A percentile compares a stretch with the other conserved stretches of the same genome.
These are phyloP conservation scores for Oxyruncus cristatus DNA, from an alignment of 2,113 vertebrate species.

Conservation along the genomic window DNA sequence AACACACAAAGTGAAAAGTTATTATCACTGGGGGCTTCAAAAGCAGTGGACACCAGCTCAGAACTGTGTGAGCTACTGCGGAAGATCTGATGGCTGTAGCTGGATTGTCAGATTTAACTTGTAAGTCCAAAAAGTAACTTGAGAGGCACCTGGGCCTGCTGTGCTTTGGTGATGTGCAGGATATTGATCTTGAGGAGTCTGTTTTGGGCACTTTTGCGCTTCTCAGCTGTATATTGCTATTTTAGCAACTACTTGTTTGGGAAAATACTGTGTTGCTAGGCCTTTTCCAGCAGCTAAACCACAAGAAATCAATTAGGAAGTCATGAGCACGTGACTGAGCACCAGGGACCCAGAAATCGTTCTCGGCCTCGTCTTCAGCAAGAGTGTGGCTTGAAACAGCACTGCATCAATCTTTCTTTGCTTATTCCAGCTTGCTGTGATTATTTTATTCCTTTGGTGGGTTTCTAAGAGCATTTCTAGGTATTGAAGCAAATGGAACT, in stretches of 20 bases:
- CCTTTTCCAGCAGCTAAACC: not conserved
- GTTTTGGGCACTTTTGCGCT: not conserved
- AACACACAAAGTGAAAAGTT: not conserved
- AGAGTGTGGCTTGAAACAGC: accelerated
- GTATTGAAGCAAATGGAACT: not conserved
- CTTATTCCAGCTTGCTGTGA: not conserved
- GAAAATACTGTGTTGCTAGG: not conserved
- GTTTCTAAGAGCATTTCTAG: not conserved
- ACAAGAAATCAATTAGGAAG: not conserved
- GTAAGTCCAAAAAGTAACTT: not conserved
- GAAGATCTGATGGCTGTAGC: not conserved
- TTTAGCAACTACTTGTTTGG: not conserved
- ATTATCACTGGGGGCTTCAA: not conserved
- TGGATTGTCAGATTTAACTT: not conserved
- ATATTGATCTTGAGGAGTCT: not conserved
- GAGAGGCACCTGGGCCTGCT: not conserved
- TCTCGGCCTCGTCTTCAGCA: not conserved
- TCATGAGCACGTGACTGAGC: not conserved
- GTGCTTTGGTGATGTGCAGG: not conserved
- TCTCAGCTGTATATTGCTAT: not conserved
- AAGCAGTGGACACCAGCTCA: not conserved
- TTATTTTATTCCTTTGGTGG: not conserved
- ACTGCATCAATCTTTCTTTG: not conserved
- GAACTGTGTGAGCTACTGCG: not conserved
- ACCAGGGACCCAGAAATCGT: not conserved